These are phyloP conservation scores for Gorsachius goisagi DNA, from an alignment of 2,113 vertebrate genomes.

Conservation along the genomic window DNA sequence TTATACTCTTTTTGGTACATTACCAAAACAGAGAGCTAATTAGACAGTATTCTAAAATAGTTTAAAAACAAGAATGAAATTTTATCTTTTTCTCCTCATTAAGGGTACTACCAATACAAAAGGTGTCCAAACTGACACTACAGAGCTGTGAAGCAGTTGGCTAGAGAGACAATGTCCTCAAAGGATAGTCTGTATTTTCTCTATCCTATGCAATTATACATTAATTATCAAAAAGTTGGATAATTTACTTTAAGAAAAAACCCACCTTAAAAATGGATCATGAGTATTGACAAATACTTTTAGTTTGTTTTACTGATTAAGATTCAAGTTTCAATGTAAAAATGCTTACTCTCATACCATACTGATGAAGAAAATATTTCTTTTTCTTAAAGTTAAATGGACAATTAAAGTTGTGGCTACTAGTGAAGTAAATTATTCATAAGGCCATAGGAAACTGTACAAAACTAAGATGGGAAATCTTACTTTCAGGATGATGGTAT, in stretches of 20 bases:
- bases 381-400: conserved; percentile 59
- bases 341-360: conserved; percentile 64
- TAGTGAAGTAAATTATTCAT: conserved; percentile 65
- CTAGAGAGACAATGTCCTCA: conserved; percentile 56
- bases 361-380: conserved; percentile 64
- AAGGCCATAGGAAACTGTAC: conserved; percentile 69
- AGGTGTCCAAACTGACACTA: conserved; percentile 67
- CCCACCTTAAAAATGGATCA: conserved; percentile 70
- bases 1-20: not conserved
- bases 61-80: conserved; percentile 66
- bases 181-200: conserved; percentile 52
- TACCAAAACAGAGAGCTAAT: not conserved
- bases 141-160: conserved; percentile 57
- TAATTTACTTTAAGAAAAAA: conserved; percentile 75
- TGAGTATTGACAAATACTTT: conserved; percentile 67
- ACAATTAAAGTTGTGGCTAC: conserved; percentile 46
- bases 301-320: conserved; percentile 61
- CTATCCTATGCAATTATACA: conserved; percentile 53
- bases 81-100: conserved; percentile 57
- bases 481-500: conserved; percentile 61
- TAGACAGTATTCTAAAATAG: conserved; percentile 49
- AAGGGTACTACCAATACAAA: conserved; percentile 72
- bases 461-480: conserved; percentile 67
- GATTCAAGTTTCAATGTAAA: conserved; percentile 73
- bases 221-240: conserved; percentile 73